Conservation (phyloP, 2,113 vertebrate genomes). For the Camelus bactrianus region DNA sequence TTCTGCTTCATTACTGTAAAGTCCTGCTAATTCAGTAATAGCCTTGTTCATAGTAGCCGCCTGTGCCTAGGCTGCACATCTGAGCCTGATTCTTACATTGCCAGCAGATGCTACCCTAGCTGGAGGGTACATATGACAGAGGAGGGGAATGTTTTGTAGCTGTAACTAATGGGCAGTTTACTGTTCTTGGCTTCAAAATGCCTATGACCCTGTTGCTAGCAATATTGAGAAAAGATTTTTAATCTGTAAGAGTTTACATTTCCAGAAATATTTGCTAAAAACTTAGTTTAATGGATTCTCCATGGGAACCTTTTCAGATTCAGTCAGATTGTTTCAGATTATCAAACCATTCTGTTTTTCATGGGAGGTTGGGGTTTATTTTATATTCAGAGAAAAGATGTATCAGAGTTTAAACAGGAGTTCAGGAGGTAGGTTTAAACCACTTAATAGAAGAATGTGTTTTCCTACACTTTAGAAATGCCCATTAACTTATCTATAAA, state of each 20-base stretch:
- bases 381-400: slow-evolving; percentile 31
- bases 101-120: not conserved
- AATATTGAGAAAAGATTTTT: slow-evolving; percentile 40
- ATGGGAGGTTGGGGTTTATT: slow-evolving; percentile 37
- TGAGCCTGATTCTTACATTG: not conserved
- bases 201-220: not conserved
- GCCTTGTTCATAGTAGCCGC: not conserved
- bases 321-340: slow-evolving; percentile 6
- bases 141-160: not conserved
- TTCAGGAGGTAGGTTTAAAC: slow-evolving; percentile 36
- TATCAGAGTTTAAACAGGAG: slow-evolving; percentile 4
- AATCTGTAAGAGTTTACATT: not conserved
- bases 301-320: slow-evolving; percentile 18
- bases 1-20: not conserved
- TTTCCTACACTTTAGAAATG: slow-evolving; percentile 3
- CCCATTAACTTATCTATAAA: slow-evolving; percentile 25
- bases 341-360: slow-evolving; percentile 15
- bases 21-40: not conserved
- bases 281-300: slow-evolving; percentile 34
- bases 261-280: slow-evolving; percentile 40
- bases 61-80: not conserved
- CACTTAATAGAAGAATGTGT: not conserved
- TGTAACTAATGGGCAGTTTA: not conserved
- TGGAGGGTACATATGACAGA: not conserved
- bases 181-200: not conserved